Evolutionary conservation across 2,797 vertebrate species (phyloP), one percentile per base, ranked within the genome.

Genomic region (Acanthis flammea): DNA sequence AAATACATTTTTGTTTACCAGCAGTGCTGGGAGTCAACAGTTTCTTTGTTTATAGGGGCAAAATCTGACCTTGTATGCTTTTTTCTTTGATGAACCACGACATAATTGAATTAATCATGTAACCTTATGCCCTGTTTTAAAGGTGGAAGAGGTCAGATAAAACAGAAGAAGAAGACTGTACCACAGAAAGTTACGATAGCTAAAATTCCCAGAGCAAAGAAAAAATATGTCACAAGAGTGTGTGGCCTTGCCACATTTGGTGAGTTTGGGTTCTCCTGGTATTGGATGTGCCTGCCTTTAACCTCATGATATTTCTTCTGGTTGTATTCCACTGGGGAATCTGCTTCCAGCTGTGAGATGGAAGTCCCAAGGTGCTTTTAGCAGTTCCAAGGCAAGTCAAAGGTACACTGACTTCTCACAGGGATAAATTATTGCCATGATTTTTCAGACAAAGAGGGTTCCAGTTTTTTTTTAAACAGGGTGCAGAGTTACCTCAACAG

Each of bases 131-230:
- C 94, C 23, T 95, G 24, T 86, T 62, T 58, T 80, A 66, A 95
- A 99, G 99, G 99, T 94, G 99, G 99, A 86, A 98, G 99, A 96
- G 99, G 99, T 94, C 99, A 99, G 97, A 99, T 99, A 97, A 99
- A 99, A 98, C 99, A 99, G 98, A 99, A 99, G 97, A 99, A 99
- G 98, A 99, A 99, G 97, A 99, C 99, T 1, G 98, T 99, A 45
- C 99, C 99, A 55, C 99, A 99, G 86, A 99, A 99, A 98, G 98
- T 99, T 61, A 98, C 99, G 6, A 99, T 99, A 99, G 99, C 99
- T 95, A 99, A 99, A 98, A 99, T 99, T 96, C 99, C 99, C 27
- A 98, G 99, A 97, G 99, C 99, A 57, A 99, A 99, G 98, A 99
- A 99, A 97, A 99, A 99, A 98, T 99, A 99, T 0, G 99, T 99